Base-by-base conservation (phyloP, 2,888 invertebrate species). In the Scaeva pyrastri region DNA sequence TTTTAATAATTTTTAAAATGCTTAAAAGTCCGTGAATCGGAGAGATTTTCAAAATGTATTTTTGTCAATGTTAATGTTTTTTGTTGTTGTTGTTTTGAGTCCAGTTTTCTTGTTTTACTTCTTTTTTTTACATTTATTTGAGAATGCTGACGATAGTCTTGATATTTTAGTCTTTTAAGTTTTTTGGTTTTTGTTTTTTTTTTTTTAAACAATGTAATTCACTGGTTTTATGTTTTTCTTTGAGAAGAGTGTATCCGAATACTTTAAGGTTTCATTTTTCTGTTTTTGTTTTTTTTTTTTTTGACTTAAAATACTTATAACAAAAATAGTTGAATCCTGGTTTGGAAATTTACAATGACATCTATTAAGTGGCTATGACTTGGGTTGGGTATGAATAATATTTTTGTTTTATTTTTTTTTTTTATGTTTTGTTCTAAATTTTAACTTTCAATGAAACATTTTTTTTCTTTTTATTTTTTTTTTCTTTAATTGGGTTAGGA, bases 21-120 rank as follows among this genome's bases (percentile, higher is more conserved):
- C 71, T 58, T 72, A 6, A 66, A 16, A 79, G 70, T 74, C 45
- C 45, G 64, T 71, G 74, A 58, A 43, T 78, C 71, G 86, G 86
- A 86, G 86, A 86, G 86, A 86, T 86, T 86, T 86, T 86, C 86
- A 77, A 77, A 73, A 76, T 64, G 68, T 80, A 56, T 73, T 16
- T 71, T 72, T 72, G 71, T 79, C 45, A 39, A 41, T 74, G 58
- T 66, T 58, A 6, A 6, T 26, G 26, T 26, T 26, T 4, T 26
- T 26, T 26, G 26, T 72, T 64, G 50, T 55, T 45, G 48, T 58
- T 55, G 43, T 45, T 45, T 76, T 43, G 48, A 80, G 81, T 85
- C 62, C 80, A 70, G 68, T 76, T 66, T 56, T 56, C 56, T n/a
- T 58, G 52, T 58, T 36, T 52, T 76, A 48, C 19, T 26, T 50